phyloP scores from a whole-genome alignment of 2,888 invertebrate genomes.

The Xiphydria camelus region DNA sequence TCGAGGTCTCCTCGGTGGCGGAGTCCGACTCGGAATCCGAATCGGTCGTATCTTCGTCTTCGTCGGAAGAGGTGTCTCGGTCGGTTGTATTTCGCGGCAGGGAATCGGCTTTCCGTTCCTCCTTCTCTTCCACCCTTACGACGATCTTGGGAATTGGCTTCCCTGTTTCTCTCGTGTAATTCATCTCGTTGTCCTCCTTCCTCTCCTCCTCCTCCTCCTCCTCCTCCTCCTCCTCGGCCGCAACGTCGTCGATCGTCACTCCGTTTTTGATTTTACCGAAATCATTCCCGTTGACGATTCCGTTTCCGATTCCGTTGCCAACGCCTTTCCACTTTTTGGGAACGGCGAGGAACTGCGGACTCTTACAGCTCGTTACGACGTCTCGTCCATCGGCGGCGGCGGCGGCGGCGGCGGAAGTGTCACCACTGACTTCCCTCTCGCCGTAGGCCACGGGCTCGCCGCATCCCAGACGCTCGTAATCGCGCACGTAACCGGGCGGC shows the following conservation, averaged over 20 bases:
- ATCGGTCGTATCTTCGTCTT: conserved; percentile 15
- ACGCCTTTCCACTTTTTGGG: conserved; percentile 10
- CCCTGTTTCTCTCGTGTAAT: conserved; percentile 40
- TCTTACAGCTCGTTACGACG: neutral
- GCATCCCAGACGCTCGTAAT: neutral
- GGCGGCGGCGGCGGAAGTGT: neutral
- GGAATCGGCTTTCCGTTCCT: conserved; percentile 5
- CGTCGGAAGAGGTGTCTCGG: conserved; percentile 31
- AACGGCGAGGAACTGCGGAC: conserved; percentile 3
- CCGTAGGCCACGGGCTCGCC: neutral
- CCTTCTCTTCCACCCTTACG: conserved; percentile 21
- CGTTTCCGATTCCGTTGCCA: neutral
- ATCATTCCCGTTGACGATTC: neutral
- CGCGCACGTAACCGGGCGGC: neutral
- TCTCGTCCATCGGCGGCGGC: neutral
- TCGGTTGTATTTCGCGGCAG: no score
- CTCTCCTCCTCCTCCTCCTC: conserved; percentile 46
- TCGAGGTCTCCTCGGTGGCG: neutral
- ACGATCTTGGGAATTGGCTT: conserved; percentile 40
- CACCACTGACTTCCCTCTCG: neutral
- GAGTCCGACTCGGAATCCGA: conserved; percentile 1
- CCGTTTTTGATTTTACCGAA: conserved; percentile 8
- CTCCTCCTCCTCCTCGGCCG: conserved; percentile 36
- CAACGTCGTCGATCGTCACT: conserved; percentile 10
- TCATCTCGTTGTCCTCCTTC: conserved; percentile 17